phyloP scores from a whole-genome alignment of 2,113 vertebrate species.

The Hirundichthys speculiger region DNA sequence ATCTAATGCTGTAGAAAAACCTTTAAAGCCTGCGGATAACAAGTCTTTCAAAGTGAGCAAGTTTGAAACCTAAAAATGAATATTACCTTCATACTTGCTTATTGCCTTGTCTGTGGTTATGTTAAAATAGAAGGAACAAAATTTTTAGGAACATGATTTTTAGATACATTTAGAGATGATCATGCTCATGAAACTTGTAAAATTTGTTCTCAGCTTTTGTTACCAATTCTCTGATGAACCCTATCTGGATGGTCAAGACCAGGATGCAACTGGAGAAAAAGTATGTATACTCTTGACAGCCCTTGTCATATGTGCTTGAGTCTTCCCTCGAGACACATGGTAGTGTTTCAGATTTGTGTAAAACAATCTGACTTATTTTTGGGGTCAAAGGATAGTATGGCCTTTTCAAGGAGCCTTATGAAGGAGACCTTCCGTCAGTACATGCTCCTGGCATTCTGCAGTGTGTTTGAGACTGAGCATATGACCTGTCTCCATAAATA shows the following conservation, averaged over 20 bases:
- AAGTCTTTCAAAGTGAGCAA: too few species aligned
- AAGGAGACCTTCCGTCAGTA: conserved; percentile 1
- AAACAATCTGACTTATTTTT: conserved; percentile 15
- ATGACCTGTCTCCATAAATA: conserved; percentile 78
- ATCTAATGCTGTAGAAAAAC: not conserved
- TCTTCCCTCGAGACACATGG: not conserved
- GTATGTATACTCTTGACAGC: conserved; percentile 69
- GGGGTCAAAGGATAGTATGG: conserved; percentile 12
- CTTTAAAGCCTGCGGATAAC: too few species aligned
- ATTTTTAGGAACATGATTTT: not conserved
- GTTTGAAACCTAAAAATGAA: not conserved
- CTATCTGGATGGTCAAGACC: conserved; percentile 98
- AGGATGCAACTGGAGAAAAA: conserved; percentile 96
- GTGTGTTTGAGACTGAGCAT: conserved; percentile 48
- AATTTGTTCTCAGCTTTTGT: conserved; percentile 86
- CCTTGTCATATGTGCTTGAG: not conserved
- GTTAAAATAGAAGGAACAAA: not conserved
- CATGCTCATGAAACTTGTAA: not conserved
- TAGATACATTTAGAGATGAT: not conserved
- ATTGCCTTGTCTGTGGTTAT: not conserved
- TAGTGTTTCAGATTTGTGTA: not conserved
- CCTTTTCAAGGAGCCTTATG: conserved; percentile 37
- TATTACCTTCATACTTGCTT: not conserved
- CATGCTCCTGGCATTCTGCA: conserved; percentile 53
- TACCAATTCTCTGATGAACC: conserved; percentile 97